A percentile compares a stretch with the other conserved stretches of the same genome.
These are phyloP conservation scores for Cyprinodon tularosa DNA, from an alignment of 2,113 vertebrate species.

Conservation along the genomic window DNA sequence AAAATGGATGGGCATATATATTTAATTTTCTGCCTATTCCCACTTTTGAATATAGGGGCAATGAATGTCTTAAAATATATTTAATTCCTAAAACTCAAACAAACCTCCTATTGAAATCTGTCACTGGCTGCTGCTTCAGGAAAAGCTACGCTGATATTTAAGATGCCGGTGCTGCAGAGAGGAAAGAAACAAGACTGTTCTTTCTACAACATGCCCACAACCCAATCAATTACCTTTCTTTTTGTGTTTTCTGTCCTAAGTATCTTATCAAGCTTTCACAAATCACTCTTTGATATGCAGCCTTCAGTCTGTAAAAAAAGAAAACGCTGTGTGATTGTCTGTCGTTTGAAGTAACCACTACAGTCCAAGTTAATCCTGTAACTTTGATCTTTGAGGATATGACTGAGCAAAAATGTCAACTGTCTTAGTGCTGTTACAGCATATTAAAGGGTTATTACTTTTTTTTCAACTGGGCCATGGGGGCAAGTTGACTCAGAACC, in stretches of 20 bases:
- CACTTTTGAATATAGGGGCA: neutral
- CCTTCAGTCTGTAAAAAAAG: slow-evolving; percentile 32
- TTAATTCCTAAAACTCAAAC: neutral
- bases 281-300: slow-evolving; percentile 42
- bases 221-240: slow-evolving; percentile 47
- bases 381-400: slow-evolving; percentile 56
- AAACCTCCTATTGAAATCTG: neutral
- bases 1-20: neutral
- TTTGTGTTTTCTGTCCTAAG: slow-evolving; percentile 35
- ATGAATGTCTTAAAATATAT: neutral
- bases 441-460: slow-evolving; percentile 19
- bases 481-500: slow-evolving; percentile 50
- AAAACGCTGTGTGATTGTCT: slow-evolving; percentile 41
- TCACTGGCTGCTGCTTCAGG: slow-evolving; percentile 45
- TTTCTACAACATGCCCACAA: slow-evolving; percentile 13
- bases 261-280: slow-evolving; percentile 28
- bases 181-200: slow-evolving; percentile 23
- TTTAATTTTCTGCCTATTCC: neutral
- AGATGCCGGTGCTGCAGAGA: slow-evolving; percentile 54
- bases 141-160: slow-evolving; percentile 55
- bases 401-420: slow-evolving; percentile 24
- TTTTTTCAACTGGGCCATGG: slow-evolving; percentile 18
- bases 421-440: slow-evolving; percentile 21
- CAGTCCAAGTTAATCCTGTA: slow-evolving; percentile 43
- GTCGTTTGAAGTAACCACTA: slow-evolving; percentile 51